A percentile compares a stretch with the other conserved stretches of the same genome.
phyloP scores from a whole-genome alignment of 1,140 invertebrate genomes.

The Pygmarrhopalites habei region DNA sequence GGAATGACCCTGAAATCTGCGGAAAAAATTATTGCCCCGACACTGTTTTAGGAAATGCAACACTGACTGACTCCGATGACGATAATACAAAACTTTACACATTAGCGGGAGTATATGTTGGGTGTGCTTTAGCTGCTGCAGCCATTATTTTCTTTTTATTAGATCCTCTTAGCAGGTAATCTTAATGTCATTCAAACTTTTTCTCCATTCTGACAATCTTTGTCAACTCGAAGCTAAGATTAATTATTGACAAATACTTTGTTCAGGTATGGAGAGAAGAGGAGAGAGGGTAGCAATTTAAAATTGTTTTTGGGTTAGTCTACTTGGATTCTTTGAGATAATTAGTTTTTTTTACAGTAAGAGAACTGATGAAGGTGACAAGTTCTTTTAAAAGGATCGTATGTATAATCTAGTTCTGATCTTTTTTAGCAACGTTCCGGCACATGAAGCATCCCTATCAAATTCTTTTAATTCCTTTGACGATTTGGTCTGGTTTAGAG shows the following conservation, averaged over 20 bases:
- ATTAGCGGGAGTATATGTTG: constrained; percentile 11
- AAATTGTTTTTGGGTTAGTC: not conserved
- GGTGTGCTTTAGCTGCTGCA: not conserved
- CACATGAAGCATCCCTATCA: constrained; percentile 57
- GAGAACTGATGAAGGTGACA: too few relatives aligned
- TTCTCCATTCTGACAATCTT: too few relatives aligned
- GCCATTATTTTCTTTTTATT: constrained; percentile 75
- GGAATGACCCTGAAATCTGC: constrained; percentile 56
- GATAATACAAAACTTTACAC: not conserved
- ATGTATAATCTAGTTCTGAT: too few relatives aligned
- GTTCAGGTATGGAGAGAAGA: constrained; percentile 62
- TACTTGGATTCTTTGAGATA: too few relatives aligned
- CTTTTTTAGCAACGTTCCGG: constrained; percentile 20
- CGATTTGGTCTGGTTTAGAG: constrained; percentile 93
- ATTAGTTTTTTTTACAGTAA: too few relatives aligned
- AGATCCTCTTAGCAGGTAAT: constrained; percentile 76
- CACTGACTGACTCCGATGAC: not conserved
- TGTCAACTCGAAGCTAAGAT: too few relatives aligned
- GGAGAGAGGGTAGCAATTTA: not conserved
- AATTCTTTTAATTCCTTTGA: constrained; percentile 86
- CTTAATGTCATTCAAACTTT: too few relatives aligned
- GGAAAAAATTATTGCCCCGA: constrained; percentile 76
- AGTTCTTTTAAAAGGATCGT: too few relatives aligned
- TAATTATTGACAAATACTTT: too few relatives aligned
- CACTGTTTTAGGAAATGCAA: not conserved